These are phyloP conservation scores for Varanus salvator DNA, from an alignment of 2,113 vertebrate genomes.

Conservation along the genomic window DNA sequence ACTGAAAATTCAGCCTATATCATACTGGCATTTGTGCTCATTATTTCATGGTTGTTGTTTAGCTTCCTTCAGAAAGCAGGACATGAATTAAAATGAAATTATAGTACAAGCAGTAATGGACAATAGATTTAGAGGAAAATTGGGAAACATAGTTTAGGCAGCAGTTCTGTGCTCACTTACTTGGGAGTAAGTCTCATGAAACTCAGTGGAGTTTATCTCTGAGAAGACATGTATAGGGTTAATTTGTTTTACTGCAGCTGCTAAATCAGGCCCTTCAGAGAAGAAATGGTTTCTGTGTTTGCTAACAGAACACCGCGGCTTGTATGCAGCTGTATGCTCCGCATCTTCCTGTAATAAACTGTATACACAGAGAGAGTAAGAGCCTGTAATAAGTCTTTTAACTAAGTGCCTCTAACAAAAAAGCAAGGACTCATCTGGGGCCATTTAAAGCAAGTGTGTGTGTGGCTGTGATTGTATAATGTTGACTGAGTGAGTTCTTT, in stretches of 20 bases:
- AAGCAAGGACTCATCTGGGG: background rate
- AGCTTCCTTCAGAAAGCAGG: background rate
- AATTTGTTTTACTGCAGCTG: constrained; percentile 65
- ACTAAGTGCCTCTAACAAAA: constrained; percentile 50
- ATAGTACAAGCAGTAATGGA: constrained; percentile 56
- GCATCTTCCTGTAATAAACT: constrained; percentile 52
- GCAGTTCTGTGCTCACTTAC: too few species aligned
- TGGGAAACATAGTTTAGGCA: constrained; percentile 57
- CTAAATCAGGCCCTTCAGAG: constrained; percentile 67
- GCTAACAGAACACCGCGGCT: constrained; percentile 61
- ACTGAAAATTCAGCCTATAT: background rate
- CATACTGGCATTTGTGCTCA: background rate
- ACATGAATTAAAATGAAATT: background rate
- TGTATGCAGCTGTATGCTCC: constrained; percentile 46
- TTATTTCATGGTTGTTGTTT: background rate
- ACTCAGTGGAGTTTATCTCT: too few species aligned
- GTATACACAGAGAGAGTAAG: constrained; percentile 6
- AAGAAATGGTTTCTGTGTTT: constrained; percentile 65
- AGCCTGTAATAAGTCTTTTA: constrained; percentile 34
- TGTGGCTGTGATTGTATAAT: background rate
- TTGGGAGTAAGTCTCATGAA: too few species aligned
- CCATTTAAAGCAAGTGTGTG: constrained; percentile 1
- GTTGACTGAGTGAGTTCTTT: constrained; percentile 1
- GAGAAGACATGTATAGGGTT: too few species aligned
- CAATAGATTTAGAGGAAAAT: constrained; percentile 61